Percentiles rank a stretch among this genome's conserved stretches.
Evolutionary conservation across 1,140 invertebrate genomes (phyloP).

Genomic region (Diprion similis): DNA sequence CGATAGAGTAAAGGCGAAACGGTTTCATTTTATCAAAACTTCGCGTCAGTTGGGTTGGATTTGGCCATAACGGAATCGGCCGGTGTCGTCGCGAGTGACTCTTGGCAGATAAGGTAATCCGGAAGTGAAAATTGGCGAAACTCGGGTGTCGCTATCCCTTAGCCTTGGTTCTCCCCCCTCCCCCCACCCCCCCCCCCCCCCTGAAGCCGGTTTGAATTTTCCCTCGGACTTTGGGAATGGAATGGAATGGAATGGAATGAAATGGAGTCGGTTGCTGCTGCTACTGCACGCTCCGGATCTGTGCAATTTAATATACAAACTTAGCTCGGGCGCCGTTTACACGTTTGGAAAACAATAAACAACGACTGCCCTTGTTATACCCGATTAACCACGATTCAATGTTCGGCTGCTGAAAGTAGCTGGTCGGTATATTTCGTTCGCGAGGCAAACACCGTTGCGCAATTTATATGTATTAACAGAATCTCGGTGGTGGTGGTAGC

Average conservation of each 20-base stretch:
- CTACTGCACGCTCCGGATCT: background rate
- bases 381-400: conserved; percentile 35
- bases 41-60: background rate
- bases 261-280: background rate
- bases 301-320: background rate
- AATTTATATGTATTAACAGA: too few species aligned
- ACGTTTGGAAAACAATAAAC: conserved; percentile 53
- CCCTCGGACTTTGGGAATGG: conserved; percentile 28
- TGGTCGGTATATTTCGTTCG: background rate
- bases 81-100: conserved; percentile 43
- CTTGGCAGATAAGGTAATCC: conserved; percentile 61
- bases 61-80: conserved; percentile 30
- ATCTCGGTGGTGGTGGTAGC: too few species aligned
- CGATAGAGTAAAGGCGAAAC: too few species aligned
- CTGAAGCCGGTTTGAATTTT: conserved; percentile 23
- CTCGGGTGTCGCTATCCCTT: background rate
- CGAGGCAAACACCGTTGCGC: background rate
- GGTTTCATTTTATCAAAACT: too few species aligned
- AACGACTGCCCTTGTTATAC: conserved; percentile 34
- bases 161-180: background rate
- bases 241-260: conserved; percentile 26
- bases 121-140: conserved; percentile 47
- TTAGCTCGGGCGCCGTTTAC: background rate
- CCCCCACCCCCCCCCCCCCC: conserved; percentile 5
- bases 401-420: background rate